Evolutionary conservation across 2,113 vertebrate species (phyloP).

Genomic region (Nothocercus nigrocapillus): DNA sequence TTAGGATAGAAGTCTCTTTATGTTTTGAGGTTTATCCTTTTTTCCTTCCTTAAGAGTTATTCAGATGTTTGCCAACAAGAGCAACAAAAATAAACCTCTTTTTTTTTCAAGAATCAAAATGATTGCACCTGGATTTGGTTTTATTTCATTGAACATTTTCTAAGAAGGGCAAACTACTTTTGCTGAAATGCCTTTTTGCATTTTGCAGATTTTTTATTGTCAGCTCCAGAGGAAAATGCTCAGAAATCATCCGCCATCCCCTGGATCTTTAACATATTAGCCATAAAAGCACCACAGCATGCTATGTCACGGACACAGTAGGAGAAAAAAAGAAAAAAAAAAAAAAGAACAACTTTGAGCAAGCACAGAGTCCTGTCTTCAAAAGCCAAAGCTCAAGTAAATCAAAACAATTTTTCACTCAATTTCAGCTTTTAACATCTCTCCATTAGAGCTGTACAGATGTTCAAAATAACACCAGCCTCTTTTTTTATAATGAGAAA

Average conservation of each 20-base stretch:
- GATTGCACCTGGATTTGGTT: background rate
- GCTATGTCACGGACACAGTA: background rate
- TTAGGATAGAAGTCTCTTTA: background rate
- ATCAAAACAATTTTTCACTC: conserved; percentile 24
- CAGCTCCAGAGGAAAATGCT: background rate
- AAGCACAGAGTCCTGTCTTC: background rate
- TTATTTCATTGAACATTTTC: background rate
- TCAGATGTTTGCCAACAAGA: background rate
- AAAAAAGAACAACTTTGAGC: background rate
- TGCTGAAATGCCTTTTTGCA: background rate
- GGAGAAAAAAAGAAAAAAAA: background rate
- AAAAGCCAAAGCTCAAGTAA: background rate
- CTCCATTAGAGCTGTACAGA: background rate
- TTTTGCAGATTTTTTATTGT: background rate
- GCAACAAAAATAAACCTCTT: rapidly evolving
- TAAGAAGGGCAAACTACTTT: background rate
- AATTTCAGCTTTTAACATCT: conserved; percentile 20
- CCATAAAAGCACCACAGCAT: background rate
- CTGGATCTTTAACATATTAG: background rate
- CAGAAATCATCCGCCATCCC: background rate
- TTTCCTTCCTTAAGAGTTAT: background rate
- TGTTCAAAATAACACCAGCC: background rate
- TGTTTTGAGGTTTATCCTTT: background rate
- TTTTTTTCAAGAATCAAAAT: background rate
- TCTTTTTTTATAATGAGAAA: background rate